These are phyloP conservation scores for Agapornis canus DNA, from an alignment of 2,797 vertebrate species.

Conservation along the genomic window DNA sequence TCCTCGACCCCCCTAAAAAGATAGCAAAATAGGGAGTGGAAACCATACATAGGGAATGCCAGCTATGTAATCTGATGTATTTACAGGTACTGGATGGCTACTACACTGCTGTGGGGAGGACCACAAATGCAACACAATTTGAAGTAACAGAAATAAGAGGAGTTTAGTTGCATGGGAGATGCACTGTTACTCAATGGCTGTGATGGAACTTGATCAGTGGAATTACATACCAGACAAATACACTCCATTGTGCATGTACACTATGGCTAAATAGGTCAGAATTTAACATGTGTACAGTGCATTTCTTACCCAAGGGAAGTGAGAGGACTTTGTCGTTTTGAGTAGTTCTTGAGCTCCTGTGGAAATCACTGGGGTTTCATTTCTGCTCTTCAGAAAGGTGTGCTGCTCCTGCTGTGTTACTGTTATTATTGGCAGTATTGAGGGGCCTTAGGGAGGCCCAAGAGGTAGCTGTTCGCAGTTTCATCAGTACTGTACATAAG, in stretches of 20 bases:
- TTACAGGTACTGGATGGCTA: fast-evolving
- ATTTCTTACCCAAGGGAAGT: fast-evolving
- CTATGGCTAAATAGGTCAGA: background rate
- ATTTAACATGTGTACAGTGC: background rate
- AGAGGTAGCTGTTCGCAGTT: background rate
- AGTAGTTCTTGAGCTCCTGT: background rate
- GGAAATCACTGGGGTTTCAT: background rate
- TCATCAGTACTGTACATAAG: background rate
- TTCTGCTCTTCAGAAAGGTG: background rate
- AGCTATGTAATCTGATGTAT: background rate
- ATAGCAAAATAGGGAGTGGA: background rate
- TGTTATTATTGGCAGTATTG: background rate
- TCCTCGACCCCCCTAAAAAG: background rate
- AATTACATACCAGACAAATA: background rate
- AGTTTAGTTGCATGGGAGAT: background rate
- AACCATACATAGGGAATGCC: fast-evolving
- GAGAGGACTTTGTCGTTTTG: background rate
- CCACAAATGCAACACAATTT: background rate
- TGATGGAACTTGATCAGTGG: background rate
- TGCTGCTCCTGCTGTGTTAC: background rate
- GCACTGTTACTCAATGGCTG: background rate
- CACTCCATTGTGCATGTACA: fast-evolving
- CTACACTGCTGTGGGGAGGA: fast-evolving
- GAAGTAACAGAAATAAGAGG: background rate
- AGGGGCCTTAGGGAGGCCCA: background rate